Evolutionary conservation across 2,888 invertebrate genomes (phyloP).

Genomic region (Acanthoscelides obtectus): DNA sequence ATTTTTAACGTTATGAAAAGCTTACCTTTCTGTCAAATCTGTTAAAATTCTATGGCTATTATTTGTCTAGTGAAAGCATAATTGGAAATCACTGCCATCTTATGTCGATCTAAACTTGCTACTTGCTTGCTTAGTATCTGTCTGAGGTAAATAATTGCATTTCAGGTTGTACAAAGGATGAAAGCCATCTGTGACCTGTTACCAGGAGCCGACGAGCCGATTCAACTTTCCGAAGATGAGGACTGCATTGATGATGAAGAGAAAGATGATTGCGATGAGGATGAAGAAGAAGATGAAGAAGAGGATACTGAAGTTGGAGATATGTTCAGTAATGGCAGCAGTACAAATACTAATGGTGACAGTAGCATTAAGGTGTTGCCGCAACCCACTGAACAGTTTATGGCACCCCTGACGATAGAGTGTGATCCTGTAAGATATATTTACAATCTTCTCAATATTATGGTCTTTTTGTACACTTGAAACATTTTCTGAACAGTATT

Average conservation of each 20-base stretch:
- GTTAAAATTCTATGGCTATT: too few species aligned
- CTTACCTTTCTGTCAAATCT: too few species aligned
- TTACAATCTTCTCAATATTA: not conserved
- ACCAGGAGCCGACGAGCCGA: conserved; percentile 61
- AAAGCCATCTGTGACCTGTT: conserved; percentile 54
- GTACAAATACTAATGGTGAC: conserved; percentile 26
- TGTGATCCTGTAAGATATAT: conserved; percentile 63
- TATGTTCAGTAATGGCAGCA: conserved; percentile 14
- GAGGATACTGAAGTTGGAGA: conserved; percentile 21
- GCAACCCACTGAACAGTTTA: conserved; percentile 35
- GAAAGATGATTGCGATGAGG: conserved; percentile 24
- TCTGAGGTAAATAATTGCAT: conserved; percentile 7
- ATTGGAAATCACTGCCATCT: too few species aligned
- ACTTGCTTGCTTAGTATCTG: too few species aligned
- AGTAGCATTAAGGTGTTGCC: conserved; percentile 32
- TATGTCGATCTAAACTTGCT: too few species aligned
- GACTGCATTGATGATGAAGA: conserved; percentile 40
- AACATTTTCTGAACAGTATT: too few species aligned
- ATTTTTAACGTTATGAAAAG: too few species aligned
- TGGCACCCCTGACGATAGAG: conserved; percentile 53
- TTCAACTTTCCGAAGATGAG: conserved; percentile 54
- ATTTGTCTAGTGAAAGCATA: too few species aligned
- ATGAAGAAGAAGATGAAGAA: conserved; percentile 20
- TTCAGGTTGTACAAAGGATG: conserved; percentile 37
- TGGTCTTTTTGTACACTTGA: conserved; percentile 3